Evolutionary conservation across 1,140 invertebrate species (phyloP).

Genomic region (Trialeurodes vaporariorum): DNA sequence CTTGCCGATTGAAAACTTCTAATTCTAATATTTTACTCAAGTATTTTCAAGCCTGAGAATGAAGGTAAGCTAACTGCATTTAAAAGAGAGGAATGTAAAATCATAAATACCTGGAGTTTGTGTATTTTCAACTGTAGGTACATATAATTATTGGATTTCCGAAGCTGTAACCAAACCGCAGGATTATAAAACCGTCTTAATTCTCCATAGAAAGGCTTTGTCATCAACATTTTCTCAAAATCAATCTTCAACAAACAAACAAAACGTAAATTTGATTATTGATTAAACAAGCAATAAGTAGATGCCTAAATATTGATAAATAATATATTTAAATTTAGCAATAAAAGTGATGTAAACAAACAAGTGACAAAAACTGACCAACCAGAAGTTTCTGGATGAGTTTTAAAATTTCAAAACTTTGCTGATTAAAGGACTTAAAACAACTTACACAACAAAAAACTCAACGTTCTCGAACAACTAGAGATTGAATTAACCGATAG

Average conservation of each 20-base stretch:
- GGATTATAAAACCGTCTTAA: slow-evolving; percentile 58
- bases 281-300: no score
- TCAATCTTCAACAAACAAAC: no score
- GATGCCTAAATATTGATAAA: no score
- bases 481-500: no score
- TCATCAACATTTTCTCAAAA: slow-evolving; percentile 75
- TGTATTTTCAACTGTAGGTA: slow-evolving; percentile 58
- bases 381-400: background rate
- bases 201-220: slow-evolving; percentile 72
- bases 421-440: no score
- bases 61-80: background rate
- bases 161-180: slow-evolving; percentile 59
- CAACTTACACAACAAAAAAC: no score
- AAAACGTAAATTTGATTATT: no score
- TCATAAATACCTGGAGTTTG: slow-evolving; percentile 41
- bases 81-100: slow-evolving; percentile 7
- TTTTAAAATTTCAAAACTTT: slow-evolving; percentile 8
- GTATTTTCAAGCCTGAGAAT: background rate
- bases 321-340: slow-evolving; percentile 8
- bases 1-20: background rate
- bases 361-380: background rate
- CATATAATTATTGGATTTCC: slow-evolving; percentile 53
- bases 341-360: background rate
- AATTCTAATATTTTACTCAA: slow-evolving; percentile 2
- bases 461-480: no score